Evolutionary conservation across 2,113 vertebrate species (phyloP).

Genomic region (Anguilla rostrata): DNA sequence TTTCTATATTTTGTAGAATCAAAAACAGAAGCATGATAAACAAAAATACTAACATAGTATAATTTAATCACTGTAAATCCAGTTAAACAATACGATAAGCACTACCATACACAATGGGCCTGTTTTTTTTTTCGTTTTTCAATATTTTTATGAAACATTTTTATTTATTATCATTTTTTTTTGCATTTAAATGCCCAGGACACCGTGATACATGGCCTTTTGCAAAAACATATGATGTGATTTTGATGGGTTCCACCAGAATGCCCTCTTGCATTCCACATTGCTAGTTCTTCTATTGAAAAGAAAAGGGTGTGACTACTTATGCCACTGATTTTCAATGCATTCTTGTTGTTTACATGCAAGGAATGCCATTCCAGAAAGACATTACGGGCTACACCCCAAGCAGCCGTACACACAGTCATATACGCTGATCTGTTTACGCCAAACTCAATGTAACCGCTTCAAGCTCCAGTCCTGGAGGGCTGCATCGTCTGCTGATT

Average conservation of each 20-base stretch:
- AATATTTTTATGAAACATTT: too few species aligned
- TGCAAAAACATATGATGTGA: constrained; percentile 53
- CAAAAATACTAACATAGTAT: constrained; percentile 83
- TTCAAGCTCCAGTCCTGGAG: too few species aligned
- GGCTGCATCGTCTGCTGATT: too few species aligned
- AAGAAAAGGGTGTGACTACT: neutral
- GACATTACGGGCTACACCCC: neutral
- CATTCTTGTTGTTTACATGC: neutral
- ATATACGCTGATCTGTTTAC: neutral
- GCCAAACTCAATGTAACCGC: neutral
- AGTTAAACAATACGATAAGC: constrained; percentile 76
- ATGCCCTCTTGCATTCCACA: neutral
- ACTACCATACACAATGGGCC: constrained; percentile 65
- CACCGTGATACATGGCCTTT: constrained; percentile 55
- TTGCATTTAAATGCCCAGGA: constrained; percentile 64
- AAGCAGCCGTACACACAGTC: neutral
- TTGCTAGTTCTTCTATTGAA: neutral
- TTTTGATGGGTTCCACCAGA: constrained; percentile 20
- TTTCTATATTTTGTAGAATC: constrained; percentile 80
- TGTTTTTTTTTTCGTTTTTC: constrained; percentile 49
- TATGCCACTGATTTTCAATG: neutral
- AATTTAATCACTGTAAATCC: constrained; percentile 82
- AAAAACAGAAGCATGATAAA: constrained; percentile 77
- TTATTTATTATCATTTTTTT: constrained; percentile 47
- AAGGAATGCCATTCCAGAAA: neutral